Evolutionary conservation across 2,888 invertebrate species (phyloP).

Genomic region (Lasioglossum malachurum): DNA sequence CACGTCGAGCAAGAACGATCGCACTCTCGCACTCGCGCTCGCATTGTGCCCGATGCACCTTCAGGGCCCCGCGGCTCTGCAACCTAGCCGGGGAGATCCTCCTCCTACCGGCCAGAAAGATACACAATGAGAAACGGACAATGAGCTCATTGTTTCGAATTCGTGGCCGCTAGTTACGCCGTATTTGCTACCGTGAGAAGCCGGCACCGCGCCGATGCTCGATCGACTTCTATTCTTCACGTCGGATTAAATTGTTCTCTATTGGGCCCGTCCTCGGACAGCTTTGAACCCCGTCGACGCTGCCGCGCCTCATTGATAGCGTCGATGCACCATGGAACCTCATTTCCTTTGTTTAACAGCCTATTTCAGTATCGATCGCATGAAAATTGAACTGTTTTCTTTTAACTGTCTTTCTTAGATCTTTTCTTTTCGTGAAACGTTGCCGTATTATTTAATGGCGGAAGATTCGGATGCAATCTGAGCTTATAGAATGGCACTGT

Average conservation of each 20-base stretch:
- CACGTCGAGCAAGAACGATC: constrained; percentile 17
- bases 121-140: constrained; percentile 56
- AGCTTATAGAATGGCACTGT: too few species aligned
- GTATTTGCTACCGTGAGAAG: constrained; percentile 56
- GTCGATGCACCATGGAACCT: neutral
- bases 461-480: too few species aligned
- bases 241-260: constrained; percentile 16
- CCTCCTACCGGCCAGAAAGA: constrained; percentile 36
- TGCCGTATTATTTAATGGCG: too few species aligned
- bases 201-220: constrained; percentile 12
- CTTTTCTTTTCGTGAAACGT: too few species aligned
- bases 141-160: constrained; percentile 68
- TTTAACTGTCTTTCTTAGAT: too few species aligned
- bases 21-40: neutral
- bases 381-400: too few species aligned
- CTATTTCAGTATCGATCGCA: too few species aligned
- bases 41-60: constrained; percentile 41
- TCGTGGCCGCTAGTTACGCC: constrained; percentile 37
- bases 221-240: constrained; percentile 45
- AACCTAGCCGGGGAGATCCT: constrained; percentile 21
- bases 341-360: neutral
- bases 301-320: neutral
- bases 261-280: neutral
- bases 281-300: neutral
- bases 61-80: constrained; percentile 18